Percentiles rank a stretch among this genome's conserved stretches.
phyloP scores from a whole-genome alignment of 2,797 vertebrate species.

The Danio jaintianensis region DNA sequence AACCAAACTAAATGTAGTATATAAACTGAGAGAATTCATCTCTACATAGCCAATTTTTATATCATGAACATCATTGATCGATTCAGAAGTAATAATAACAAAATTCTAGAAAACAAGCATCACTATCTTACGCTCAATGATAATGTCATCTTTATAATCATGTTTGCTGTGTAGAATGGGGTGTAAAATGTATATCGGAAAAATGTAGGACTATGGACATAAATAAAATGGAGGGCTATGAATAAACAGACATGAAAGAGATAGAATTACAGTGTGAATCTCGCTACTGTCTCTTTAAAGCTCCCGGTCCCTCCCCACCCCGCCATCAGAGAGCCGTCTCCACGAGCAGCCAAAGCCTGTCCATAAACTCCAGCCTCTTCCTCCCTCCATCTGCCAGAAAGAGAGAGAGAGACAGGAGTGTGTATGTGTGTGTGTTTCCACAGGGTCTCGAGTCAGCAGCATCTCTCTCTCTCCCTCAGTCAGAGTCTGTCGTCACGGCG shows the following conservation, averaged over 20 bases:
- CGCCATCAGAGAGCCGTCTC: conserved; percentile 62
- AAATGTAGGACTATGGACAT: conserved; percentile 60
- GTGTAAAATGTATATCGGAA: conserved; percentile 67
- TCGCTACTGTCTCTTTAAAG: conserved; percentile 73
- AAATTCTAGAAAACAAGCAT: too few relatives aligned
- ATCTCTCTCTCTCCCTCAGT: conserved; percentile 66
- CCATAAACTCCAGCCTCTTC: conserved; percentile 86
- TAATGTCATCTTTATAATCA: neutral
- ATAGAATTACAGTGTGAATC: conserved; percentile 29
- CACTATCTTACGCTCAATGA: neutral
- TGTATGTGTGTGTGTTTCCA: conserved; percentile 48
- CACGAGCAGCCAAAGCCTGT: conserved; percentile 80
- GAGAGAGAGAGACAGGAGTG: conserved; percentile 7
- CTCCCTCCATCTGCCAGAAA: conserved; percentile 79
- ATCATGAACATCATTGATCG: too few relatives aligned
- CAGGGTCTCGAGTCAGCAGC: conserved; percentile 57
- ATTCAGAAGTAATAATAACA: too few relatives aligned
- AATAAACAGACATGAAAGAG: conserved; percentile 9
- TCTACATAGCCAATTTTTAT: too few relatives aligned
- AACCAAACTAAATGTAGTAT: too few relatives aligned
- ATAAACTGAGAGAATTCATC: too few relatives aligned
- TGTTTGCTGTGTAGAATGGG: neutral
- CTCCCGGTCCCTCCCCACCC: conserved; percentile 72
- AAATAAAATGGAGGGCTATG: conserved; percentile 17
- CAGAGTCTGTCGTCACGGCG: conserved; percentile 67